Conservation (phyloP, 2,113 vertebrate genomes). For the Rana temporaria region DNA sequence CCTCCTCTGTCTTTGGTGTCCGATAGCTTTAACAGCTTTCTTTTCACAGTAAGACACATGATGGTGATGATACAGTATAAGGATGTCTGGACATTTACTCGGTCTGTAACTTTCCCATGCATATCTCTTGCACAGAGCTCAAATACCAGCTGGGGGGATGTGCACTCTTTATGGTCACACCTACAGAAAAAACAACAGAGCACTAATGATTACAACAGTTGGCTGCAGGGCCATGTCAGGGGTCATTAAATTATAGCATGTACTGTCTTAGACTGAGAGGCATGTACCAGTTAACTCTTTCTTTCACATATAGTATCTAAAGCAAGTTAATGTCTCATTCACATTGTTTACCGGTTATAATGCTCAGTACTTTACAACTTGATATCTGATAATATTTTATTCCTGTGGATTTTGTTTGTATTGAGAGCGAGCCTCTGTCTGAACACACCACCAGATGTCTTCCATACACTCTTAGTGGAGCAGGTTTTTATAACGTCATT, state of each 20-base stretch:
- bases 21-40: no score
- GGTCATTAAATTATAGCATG: constrained; percentile 17
- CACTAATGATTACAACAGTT: constrained; percentile 10
- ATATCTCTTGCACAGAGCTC: background rate
- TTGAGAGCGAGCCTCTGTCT: no score
- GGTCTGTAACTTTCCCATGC: constrained; percentile 9
- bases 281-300: background rate
- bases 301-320: background rate
- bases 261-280: background rate
- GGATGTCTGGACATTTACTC: background rate
- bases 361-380: no score
- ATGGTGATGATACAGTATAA: background rate
- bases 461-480: no score
- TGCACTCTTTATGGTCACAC: background rate
- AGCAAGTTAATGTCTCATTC: background rate
- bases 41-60: no score
- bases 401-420: no score
- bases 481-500: no score
- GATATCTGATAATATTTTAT: no score
- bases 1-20: no score
- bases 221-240: constrained; percentile 1
- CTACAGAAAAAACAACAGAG: constrained; percentile 1
- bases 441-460: no score
- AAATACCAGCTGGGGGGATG: constrained; percentile 1
- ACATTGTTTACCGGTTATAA: no score